Conservation (phyloP, 2,888 invertebrate genomes). For the Lasioglossum malachurum region DNA sequence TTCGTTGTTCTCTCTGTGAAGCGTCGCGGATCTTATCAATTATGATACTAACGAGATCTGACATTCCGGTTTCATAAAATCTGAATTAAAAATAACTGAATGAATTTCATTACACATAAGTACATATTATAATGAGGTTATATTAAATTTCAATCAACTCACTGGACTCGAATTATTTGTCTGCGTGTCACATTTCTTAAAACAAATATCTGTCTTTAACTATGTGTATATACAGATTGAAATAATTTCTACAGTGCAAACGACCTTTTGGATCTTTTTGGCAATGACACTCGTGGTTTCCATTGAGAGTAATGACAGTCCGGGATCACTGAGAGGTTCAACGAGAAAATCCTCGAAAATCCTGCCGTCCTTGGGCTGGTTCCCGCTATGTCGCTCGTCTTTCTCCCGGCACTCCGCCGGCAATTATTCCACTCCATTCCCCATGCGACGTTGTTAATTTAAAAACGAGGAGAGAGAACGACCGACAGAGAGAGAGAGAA, state of each 20-base stretch:
- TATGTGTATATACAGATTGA: not conserved
- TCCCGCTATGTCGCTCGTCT: not conserved
- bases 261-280: not conserved
- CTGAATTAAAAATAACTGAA: not conserved
- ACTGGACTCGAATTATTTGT: not conserved
- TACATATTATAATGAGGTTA: too few species aligned
- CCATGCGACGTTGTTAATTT: constrained; percentile 37
- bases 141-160: not conserved
- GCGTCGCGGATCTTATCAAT: not conserved
- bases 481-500: not conserved
- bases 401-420: not conserved
- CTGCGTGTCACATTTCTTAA: not conserved
- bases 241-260: not conserved
- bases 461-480: constrained; percentile 1
- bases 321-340: not conserved
- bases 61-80: not conserved
- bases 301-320: not conserved
- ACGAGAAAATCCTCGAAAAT: not conserved
- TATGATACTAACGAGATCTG: not conserved
- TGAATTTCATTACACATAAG: too few species aligned
- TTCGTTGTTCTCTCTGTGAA: not conserved
- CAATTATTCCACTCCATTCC: constrained; percentile 51
- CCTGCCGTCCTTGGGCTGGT: not conserved
- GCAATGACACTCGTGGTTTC: not conserved
- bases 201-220: not conserved